phyloP scores from a whole-genome alignment of 1,140 invertebrate genomes.

The Drosophila varians region DNA sequence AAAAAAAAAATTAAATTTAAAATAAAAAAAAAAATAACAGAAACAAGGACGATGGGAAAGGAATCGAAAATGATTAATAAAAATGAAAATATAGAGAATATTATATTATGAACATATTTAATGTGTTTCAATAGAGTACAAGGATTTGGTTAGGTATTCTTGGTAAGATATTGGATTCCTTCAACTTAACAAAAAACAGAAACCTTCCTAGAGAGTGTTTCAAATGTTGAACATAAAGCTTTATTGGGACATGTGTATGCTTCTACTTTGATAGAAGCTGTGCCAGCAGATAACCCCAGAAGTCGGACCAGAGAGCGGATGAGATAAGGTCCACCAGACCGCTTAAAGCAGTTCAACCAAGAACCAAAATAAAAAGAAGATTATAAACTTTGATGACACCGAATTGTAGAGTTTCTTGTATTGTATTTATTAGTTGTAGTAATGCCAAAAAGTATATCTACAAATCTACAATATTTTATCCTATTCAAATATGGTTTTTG shows the following conservation, averaged over 20 bases:
- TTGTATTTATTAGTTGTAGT: too few species aligned
- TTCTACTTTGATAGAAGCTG: background rate
- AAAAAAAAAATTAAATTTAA: constrained; percentile 38
- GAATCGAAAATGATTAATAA: constrained; percentile 75
- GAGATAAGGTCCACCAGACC: constrained; percentile 22
- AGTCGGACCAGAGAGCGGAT: constrained; percentile 11
- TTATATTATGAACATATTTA: constrained; percentile 76
- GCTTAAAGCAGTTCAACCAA: constrained; percentile 1
- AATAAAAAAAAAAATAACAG: constrained; percentile 63
- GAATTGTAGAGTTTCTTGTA: too few species aligned
- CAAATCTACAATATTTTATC: too few species aligned
- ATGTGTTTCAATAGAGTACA: constrained; percentile 19
- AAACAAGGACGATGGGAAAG: constrained; percentile 34
- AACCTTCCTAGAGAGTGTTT: background rate
- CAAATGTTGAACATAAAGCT: background rate
- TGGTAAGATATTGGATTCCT: background rate
- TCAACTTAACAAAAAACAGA: background rate
- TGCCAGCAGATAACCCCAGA: constrained; percentile 11
- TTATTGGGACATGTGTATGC: background rate
- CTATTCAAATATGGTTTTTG: too few species aligned
- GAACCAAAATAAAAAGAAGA: constrained; percentile 9
- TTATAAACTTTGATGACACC: constrained; percentile 15
- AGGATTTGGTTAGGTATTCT: background rate
- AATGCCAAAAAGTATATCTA: too few species aligned
- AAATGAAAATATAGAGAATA: constrained; percentile 83